Evolutionary conservation across 2,797 vertebrate species (phyloP).

Genomic region (Myotis planiceps): DNA sequence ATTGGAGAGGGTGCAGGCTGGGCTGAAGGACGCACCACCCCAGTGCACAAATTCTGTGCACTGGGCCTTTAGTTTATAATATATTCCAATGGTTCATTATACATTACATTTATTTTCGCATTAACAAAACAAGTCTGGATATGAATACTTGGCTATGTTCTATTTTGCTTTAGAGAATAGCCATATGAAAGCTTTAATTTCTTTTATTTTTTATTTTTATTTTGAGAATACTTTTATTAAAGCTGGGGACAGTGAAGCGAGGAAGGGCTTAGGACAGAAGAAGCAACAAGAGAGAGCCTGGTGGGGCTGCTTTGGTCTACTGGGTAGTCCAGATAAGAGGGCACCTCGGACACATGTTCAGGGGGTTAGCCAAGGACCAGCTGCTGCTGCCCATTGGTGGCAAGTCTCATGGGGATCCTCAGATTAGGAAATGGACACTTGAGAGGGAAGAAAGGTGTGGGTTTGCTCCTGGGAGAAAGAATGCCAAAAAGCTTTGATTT

Average conservation of each 20-base stretch:
- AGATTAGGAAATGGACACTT: background rate
- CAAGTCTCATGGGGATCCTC: background rate
- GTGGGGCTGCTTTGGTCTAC: background rate
- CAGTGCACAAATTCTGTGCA: no score
- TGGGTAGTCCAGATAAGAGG: background rate
- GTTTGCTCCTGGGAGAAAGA: background rate
- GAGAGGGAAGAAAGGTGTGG: background rate
- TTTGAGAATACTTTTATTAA: background rate
- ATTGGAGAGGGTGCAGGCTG: no score
- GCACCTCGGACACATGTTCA: background rate
- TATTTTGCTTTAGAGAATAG: background rate
- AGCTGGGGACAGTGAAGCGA: background rate
- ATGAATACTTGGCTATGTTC: background rate
- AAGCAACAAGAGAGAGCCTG: background rate
- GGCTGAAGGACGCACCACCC: no score
- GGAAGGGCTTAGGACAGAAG: background rate
- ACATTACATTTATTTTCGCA: background rate
- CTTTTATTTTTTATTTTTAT: background rate
- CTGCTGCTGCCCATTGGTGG: background rate
- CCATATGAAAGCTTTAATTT: background rate
- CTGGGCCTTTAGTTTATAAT: background rate
- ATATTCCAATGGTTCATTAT: background rate
- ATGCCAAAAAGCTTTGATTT: background rate
- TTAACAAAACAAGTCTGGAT: background rate
- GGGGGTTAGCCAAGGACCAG: background rate